Evolutionary conservation across 2,888 invertebrate genomes (phyloP).

Genomic region (Eupithecia tripunctaria): DNA sequence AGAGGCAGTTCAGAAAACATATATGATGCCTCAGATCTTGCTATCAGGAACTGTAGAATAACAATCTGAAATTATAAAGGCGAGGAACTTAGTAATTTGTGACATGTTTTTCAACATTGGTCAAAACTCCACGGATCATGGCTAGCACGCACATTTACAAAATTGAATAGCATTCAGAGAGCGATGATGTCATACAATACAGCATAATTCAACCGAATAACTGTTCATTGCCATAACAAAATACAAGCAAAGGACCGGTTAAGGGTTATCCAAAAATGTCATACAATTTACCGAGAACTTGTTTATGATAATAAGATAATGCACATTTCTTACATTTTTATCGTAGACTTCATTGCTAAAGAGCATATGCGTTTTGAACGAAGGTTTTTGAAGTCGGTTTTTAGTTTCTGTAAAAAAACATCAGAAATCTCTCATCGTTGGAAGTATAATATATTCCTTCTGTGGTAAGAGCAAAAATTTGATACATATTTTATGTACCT

Average conservation of each 20-base stretch:
- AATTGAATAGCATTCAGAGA: conserved; percentile 42
- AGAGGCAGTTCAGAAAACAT: too few relatives aligned
- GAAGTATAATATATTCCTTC: too few relatives aligned
- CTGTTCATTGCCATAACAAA: conserved; percentile 39
- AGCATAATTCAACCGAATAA: conserved; percentile 39
- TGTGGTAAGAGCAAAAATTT: not conserved
- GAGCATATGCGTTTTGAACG: not conserved
- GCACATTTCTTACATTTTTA: not conserved
- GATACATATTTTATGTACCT: not conserved
- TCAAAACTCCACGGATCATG: conserved; percentile 22
- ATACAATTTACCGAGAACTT: conserved; percentile 9
- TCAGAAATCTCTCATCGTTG: too few relatives aligned
- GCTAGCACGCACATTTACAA: conserved; percentile 30
- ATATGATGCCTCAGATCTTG: not conserved
- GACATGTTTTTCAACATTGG: conserved; percentile 7
- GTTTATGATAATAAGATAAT: not conserved
- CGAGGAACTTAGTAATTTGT: not conserved
- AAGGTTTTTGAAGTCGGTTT: not conserved
- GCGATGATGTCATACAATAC: conserved; percentile 44
- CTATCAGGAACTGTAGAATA: not conserved
- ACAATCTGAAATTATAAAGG: not conserved
- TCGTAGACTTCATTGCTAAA: not conserved
- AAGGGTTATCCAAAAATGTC: not conserved
- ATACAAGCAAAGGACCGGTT: conserved; percentile 9
- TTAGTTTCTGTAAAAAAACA: too few relatives aligned